Percentiles rank a stretch among this genome's conserved stretches.
Evolutionary conservation across 2,888 invertebrate genomes (phyloP).

Genomic region (Lasioglossum marginatum): DNA sequence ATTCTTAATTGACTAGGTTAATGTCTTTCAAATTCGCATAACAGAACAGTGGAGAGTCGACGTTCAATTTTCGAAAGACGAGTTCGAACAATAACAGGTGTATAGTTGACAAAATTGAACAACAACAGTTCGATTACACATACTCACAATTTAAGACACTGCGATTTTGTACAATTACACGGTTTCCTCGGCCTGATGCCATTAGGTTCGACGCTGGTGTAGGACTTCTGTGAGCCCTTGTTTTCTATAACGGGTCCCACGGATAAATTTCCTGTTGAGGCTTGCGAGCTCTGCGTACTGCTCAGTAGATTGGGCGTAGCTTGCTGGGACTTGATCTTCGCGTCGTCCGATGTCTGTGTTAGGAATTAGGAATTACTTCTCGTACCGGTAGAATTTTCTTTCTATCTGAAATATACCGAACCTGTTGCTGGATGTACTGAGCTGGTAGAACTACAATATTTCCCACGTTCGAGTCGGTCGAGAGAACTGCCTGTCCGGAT

Average conservation of each 20-base stretch:
- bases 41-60: constrained; percentile 56
- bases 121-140: background rate
- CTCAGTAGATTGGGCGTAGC: constrained; percentile 78
- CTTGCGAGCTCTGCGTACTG: constrained; percentile 76
- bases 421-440: constrained; percentile 86
- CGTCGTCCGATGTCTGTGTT: constrained; percentile 74
- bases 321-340: constrained; percentile 77
- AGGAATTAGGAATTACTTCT: constrained; percentile 8
- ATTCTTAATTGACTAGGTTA: constrained; percentile 20
- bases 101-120: background rate
- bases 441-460: constrained; percentile 87
- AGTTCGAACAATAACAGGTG: background rate
- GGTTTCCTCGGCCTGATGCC: constrained; percentile 93
- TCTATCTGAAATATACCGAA: constrained; percentile 29
- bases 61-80: constrained; percentile 44
- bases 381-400: background rate
- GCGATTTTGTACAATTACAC: constrained; percentile 99
- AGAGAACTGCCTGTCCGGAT: constrained; percentile 82
- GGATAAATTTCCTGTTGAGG: constrained; percentile 75
- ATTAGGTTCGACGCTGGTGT: constrained; percentile 84
- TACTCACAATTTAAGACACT: constrained; percentile 96
- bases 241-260: constrained; percentile 74
- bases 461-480: constrained; percentile 82
- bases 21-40: constrained; percentile 26
- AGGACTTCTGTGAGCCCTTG: constrained; percentile 76